Evolutionary conservation across 1,140 invertebrate species (phyloP), one percentile per base, ranked within the genome.

Genomic region (Drosophila pectinifera): DNA sequence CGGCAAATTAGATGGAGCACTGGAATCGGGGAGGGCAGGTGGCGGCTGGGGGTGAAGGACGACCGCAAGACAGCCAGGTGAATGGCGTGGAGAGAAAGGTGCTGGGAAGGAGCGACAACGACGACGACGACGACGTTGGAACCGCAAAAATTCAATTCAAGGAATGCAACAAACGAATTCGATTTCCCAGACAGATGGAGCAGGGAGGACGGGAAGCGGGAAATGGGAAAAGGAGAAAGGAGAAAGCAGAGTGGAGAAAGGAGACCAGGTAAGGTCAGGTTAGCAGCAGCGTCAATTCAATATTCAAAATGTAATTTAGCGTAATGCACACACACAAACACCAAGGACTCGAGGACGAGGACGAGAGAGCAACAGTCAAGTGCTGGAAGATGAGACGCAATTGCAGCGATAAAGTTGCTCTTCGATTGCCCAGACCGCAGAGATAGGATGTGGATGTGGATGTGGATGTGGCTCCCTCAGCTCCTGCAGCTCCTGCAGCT

Each of bases 241-340:
- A 16, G 6, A 16, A 20, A n/a, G n/a, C 14, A 18, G 16, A 16
- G 6, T 18, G 24, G 28, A 24, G 28, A 7, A n/a, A n/a, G 56
- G 11, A 20, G 18, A 28, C 10, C 22, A 55, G 31, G 46, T 56
- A 46, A 39, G 54, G 68, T 70, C 42, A 69, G 53, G 51, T 54
- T 67, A 65, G 46, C 49, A 64, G 70, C 45, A 61, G 61, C 80
- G 75, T 80, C 72, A 78, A 84, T 84, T 88, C 84, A 84, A 88
- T 88, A 88, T 88, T 89, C 84, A 89, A 88, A 88, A 88, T 89
- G 84, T 88, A 89, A 88, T 88, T 89, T 89, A 88, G 85, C 84
- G 84, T 86, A 88, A 88, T 86, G 83, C 80, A 86, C 75, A 86
- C 79, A 85, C 45, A 73, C 48, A 31, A 16, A 39, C 28, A 54